These are phyloP conservation scores for Petrocephalus schoutedeni DNA, from an alignment of 2,797 vertebrate species.

Conservation along the genomic window DNA sequence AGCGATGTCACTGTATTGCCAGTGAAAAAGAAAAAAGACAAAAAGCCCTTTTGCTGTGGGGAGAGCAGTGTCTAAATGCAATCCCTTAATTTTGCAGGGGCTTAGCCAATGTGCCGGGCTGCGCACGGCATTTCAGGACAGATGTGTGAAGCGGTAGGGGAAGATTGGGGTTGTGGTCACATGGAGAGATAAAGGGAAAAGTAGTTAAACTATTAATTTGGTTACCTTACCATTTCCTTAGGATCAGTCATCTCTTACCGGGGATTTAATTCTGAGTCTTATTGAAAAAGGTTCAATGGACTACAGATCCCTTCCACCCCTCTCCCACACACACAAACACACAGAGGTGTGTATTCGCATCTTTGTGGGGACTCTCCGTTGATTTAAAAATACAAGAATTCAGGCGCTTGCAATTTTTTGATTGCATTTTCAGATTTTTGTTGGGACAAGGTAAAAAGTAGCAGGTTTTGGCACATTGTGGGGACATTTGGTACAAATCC, in stretches of 20 bases:
- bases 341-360: background rate
- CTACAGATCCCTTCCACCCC: background rate
- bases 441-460: background rate
- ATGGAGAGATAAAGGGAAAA: slow-evolving; percentile 23
- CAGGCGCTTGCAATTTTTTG: background rate
- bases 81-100: background rate
- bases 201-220: slow-evolving; percentile 31
- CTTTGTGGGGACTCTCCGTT: background rate
- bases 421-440: background rate
- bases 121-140: background rate
- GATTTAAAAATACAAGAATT: background rate
- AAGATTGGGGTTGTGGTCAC: slow-evolving; percentile 6
- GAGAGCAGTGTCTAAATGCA: background rate
- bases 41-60: background rate
- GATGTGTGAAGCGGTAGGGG: background rate
- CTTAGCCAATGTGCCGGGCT: background rate
- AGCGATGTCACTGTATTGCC: background rate
- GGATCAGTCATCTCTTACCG: background rate
- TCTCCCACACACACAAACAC: background rate
- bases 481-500: background rate
- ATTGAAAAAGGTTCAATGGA: slow-evolving; percentile 2
- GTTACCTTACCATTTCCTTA: background rate
- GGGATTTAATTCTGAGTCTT: slow-evolving; percentile 15
- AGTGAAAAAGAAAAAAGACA: background rate
- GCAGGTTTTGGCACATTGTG: background rate